A percentile compares a stretch with the other conserved stretches of the same genome.
phyloP scores from a whole-genome alignment of 1,140 invertebrate species.

The Drosophila orosa region DNA sequence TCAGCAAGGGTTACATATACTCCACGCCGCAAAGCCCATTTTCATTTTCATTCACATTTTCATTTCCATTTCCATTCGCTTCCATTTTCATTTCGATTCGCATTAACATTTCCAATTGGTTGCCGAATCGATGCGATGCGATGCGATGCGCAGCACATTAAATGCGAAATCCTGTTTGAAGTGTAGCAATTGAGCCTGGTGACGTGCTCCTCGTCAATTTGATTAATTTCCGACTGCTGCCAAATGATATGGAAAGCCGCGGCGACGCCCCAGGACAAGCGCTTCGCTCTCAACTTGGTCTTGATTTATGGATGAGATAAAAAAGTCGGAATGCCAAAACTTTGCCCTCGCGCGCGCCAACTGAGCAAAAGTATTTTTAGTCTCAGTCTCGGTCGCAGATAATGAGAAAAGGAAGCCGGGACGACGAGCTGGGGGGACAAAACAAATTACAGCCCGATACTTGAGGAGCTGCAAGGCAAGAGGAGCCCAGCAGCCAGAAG shows the following conservation, averaged over 20 bases:
- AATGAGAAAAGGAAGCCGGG: constrained; percentile 15
- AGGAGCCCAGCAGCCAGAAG: too few relatives aligned
- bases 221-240: constrained; percentile 41
- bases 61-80: neutral
- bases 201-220: constrained; percentile 54
- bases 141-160: constrained; percentile 7
- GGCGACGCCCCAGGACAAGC: constrained; percentile 4
- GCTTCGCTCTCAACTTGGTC: constrained; percentile 46
- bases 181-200: constrained; percentile 32
- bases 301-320: constrained; percentile 75
- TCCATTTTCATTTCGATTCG: neutral
- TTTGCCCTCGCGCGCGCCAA: constrained; percentile 27
- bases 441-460: constrained; percentile 61
- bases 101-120: constrained; percentile 3
- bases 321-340: constrained; percentile 68
- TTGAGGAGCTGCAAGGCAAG: neutral
- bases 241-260: constrained; percentile 34
- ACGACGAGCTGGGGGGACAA: neutral
- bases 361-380: constrained; percentile 61
- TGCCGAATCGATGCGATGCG: constrained; percentile 1
- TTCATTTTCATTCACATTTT: neutral
- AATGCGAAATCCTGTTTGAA: constrained; percentile 24
- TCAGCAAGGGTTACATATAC: neutral
- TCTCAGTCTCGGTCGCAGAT: constrained; percentile 22
- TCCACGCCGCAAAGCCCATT: neutral